These are phyloP conservation scores for Trilocha varians DNA, from an alignment of 2,888 invertebrate species.

Conservation along the genomic window DNA sequence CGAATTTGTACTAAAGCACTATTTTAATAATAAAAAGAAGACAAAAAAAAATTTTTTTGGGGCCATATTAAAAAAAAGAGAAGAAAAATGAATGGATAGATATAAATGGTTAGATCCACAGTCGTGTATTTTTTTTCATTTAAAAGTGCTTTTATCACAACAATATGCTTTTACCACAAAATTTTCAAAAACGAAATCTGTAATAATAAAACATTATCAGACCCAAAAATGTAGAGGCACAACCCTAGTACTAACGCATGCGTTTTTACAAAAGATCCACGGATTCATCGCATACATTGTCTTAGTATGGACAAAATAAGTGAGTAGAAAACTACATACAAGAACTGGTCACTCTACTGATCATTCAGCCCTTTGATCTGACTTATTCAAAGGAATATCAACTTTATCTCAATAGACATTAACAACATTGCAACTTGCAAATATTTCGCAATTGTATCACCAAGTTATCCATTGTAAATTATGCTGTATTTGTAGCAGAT, in stretches of 20 bases:
- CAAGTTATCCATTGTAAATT: slow-evolving; percentile 4
- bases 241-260: slow-evolving; percentile 30
- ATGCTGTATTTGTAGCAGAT: accelerated
- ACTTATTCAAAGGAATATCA: slow-evolving; percentile 13
- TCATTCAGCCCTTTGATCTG: slow-evolving; percentile 36
- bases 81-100: no score
- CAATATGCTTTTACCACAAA: no score
- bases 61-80: no score
- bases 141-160: no score
- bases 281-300: slow-evolving; percentile 59
- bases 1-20: no score
- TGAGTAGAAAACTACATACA: slow-evolving; percentile 50
- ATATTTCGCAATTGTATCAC: slow-evolving; percentile 6
- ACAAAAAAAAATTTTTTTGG: no score
- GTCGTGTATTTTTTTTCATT: no score
- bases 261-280: slow-evolving; percentile 44
- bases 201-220: no score
- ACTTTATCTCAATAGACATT: slow-evolving; percentile 11
- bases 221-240: slow-evolving; percentile 7
- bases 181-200: no score
- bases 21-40: no score
- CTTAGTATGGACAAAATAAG: slow-evolving; percentile 66
- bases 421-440: not conserved
- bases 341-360: slow-evolving; percentile 44
- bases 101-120: no score